phyloP scores from a whole-genome alignment of 2,888 invertebrate species.

The Spisula solida region DNA sequence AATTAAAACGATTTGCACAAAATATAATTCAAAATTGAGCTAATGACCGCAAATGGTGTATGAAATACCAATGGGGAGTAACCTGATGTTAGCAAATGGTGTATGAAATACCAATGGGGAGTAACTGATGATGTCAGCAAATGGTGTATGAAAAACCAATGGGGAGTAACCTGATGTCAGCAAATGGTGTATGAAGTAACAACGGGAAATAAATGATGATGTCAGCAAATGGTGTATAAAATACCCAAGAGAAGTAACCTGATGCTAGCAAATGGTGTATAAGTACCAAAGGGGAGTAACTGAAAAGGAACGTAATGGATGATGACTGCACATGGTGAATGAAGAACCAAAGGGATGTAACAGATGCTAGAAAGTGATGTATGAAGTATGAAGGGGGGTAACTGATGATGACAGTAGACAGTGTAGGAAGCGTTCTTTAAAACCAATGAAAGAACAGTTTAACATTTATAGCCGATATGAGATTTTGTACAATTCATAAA shows the following conservation, averaged over 20 bases:
- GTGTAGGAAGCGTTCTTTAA: not conserved
- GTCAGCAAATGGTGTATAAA: too few relatives aligned
- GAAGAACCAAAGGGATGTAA: not conserved
- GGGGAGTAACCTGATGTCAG: not conserved
- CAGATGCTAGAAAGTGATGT: not conserved
- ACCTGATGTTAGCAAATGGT: not conserved
- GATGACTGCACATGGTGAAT: too few relatives aligned
- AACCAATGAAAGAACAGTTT: not conserved
- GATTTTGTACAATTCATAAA: not conserved
- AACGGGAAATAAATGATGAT: not conserved
- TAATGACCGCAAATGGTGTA: not conserved
- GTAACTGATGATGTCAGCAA: not conserved
- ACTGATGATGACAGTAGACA: too few relatives aligned
- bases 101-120: not conserved
- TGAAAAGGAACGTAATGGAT: not conserved
- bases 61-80: not conserved
- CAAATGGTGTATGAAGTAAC: too few relatives aligned
- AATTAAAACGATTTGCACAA: not conserved
- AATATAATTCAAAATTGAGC: not conserved
- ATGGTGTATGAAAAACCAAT: not conserved
- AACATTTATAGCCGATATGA: not conserved
- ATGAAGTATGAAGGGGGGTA: too few relatives aligned
- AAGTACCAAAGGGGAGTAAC: not conserved
- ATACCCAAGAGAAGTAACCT: not conserved
- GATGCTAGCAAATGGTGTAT: too few relatives aligned